These are phyloP conservation scores for Oryzias melastigma DNA, from an alignment of 2,113 vertebrate species.

Conservation along the genomic window DNA sequence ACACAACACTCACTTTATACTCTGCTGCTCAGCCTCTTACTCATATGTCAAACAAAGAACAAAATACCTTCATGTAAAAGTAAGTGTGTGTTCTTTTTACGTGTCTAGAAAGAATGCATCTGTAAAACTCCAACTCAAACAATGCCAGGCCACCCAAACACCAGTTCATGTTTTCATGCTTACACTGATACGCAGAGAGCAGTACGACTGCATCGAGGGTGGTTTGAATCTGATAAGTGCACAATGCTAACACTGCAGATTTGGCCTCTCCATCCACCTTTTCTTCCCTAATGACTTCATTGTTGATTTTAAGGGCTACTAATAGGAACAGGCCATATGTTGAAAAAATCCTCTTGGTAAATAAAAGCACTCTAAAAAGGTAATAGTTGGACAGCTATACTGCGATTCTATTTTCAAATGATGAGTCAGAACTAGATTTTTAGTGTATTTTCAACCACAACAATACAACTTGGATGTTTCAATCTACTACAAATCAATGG, in stretches of 20 bases:
- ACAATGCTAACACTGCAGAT: slow-evolving; percentile 12
- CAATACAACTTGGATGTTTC: too few relatives aligned
- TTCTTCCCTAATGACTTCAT: slow-evolving; percentile 49
- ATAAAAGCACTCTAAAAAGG: slow-evolving; percentile 30
- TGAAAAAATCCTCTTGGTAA: slow-evolving; percentile 29
- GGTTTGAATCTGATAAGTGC: slow-evolving; percentile 23
- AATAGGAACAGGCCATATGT: slow-evolving; percentile 14
- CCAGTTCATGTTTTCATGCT: not conserved
- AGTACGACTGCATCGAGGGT: slow-evolving; percentile 40
- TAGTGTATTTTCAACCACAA: not conserved
- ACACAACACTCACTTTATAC: too few relatives aligned
- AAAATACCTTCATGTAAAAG: slow-evolving; percentile 14
- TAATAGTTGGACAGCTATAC: slow-evolving; percentile 19
- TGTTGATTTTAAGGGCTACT: slow-evolving; percentile 33
- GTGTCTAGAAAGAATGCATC: slow-evolving; percentile 4
- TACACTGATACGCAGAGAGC: slow-evolving; percentile 9
- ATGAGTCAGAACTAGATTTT: slow-evolving; percentile 9
- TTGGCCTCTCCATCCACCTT: slow-evolving; percentile 24
- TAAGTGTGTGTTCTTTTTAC: not conserved
- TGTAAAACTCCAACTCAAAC: slow-evolving; percentile 15
- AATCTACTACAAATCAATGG: too few relatives aligned
- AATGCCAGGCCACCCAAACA: slow-evolving; percentile 17
- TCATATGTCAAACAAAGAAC: slow-evolving; percentile 15
- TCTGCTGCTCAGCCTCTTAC: not conserved
- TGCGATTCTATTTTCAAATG: slow-evolving; percentile 14